A percentile compares a stretch with the other conserved stretches of the same genome.
Conservation (phyloP, 1,140 invertebrate genomes). For the Cherax quadricarinatus region DNA sequence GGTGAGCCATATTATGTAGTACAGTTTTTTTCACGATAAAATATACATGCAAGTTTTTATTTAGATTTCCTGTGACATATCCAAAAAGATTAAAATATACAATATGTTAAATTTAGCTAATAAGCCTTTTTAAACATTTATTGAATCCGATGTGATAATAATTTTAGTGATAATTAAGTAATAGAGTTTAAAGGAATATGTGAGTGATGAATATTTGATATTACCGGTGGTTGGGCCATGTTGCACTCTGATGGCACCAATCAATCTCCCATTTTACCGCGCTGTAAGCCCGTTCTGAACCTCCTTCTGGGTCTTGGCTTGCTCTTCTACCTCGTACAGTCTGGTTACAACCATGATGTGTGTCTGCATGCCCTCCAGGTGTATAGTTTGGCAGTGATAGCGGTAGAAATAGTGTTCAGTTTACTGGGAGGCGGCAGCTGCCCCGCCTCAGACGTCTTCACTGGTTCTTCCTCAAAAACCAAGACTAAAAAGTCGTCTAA, state of each 20-base stretch:
- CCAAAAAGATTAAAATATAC: too few species aligned
- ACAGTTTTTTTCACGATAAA: too few species aligned
- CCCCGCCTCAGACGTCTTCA: neutral
- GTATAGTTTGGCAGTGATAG: neutral
- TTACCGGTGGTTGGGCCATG: neutral
- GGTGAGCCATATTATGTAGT: too few species aligned
- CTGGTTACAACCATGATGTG: neutral
- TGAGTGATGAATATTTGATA: neutral
- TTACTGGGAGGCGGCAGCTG: neutral
- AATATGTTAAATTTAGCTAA: too few species aligned
- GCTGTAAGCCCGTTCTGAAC: neutral
- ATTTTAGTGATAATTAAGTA: too few species aligned
- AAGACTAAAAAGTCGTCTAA: neutral
- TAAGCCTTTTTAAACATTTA: too few species aligned
- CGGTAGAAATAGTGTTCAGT: neutral
- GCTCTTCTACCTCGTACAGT: neutral
- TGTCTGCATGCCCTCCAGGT: neutral
- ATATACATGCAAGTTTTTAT: too few species aligned
- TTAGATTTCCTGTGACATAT: too few species aligned
- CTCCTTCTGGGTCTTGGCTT: neutral
- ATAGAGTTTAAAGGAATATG: too few species aligned
- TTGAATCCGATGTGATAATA: too few species aligned
- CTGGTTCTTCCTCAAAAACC: neutral
- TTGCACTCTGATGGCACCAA: neutral
- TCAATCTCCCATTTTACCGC: neutral